Base-by-base conservation (phyloP, 2,888 invertebrate genomes). In the Drosophila yooni region DNA sequence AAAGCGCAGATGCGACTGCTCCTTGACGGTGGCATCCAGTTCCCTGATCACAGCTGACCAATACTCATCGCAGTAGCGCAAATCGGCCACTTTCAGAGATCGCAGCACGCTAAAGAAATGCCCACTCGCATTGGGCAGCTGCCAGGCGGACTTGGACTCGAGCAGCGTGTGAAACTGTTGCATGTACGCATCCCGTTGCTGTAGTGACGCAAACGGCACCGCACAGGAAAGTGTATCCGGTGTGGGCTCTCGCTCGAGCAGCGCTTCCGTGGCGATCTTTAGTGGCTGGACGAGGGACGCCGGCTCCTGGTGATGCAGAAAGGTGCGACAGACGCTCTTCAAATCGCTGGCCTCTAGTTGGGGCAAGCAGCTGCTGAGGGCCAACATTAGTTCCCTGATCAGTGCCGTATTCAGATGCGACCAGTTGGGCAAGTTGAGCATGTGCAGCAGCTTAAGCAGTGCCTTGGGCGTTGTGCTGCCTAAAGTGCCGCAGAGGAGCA, bases 231-330 rank as follows among this genome's bases (percentile, higher is more conserved):
- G 89, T 10, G 94, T 81, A 72, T 93, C 94, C 0, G 94, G 87
- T 0, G 93, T 92, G 58, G 92, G 92, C 38, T 92, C 79, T 0
- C 46, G 43, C 31, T 51, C 27, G 13, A 91, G 40, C 48, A 93
- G 85, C 66, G 92, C 91, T 53, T 93, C 92, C 0, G 94, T 92
- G 36, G 91, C 91, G 58, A 92, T 79, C 52, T 94, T 93, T 0
- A 94, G 89, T 38, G 93, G 92, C 51, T 92, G 92, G 2, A 94
- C 81, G 3, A 94, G 76, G 4, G 90, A 84, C 2, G 94, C 94
- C 3, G 95, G 95, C 83, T 95, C 94, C 68, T 93, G 88, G 70
- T 94, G 94, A 66, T 91, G 94, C 85, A 94, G 92, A 80, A 94
- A 94, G 38, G 94, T 89, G 89, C 94, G 87, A 61, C 91, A 92